phyloP scores from a whole-genome alignment of 1,140 invertebrate species.

The Aporrectodea caliginosa region DNA sequence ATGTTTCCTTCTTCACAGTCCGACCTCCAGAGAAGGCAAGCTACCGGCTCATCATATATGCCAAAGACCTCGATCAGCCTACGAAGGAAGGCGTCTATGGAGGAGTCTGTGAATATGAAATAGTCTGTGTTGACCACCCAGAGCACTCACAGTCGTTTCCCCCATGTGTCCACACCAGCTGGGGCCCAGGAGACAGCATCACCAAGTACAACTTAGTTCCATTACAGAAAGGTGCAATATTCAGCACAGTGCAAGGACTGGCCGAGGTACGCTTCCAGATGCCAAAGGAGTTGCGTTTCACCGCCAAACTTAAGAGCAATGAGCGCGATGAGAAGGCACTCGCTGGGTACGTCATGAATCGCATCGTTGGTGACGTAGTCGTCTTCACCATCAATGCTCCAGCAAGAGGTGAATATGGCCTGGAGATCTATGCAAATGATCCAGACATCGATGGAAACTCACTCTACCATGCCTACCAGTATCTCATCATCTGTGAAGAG shows the following conservation, averaged over 20 bases:
- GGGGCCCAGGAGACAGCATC: constrained; percentile 43
- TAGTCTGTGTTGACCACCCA: constrained; percentile 34
- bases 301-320: constrained; percentile 54
- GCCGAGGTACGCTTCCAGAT: constrained; percentile 37
- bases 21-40: constrained; percentile 50
- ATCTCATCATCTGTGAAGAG: constrained; percentile 47
- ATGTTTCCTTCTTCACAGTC: constrained; percentile 52
- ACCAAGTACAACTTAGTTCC: constrained; percentile 45
- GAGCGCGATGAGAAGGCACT: constrained; percentile 46
- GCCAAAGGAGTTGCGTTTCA: constrained; percentile 49
- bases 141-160: constrained; percentile 48
- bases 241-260: constrained; percentile 39
- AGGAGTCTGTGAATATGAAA: constrained; percentile 55
- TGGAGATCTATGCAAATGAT: constrained; percentile 56
- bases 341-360: constrained; percentile 49
- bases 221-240: constrained; percentile 47
- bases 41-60: constrained; percentile 55
- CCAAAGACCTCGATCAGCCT: constrained; percentile 51
- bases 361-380: constrained; percentile 50
- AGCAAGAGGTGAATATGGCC: constrained; percentile 51
- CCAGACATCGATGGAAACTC: constrained; percentile 51
- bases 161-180: constrained; percentile 52
- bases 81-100: constrained; percentile 54
- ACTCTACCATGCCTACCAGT: constrained; percentile 53
- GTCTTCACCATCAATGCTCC: constrained; percentile 53